A percentile compares a stretch with the other conserved stretches of the same genome.
These are phyloP conservation scores for Nycticorax nycticorax DNA, from an alignment of 2,113 vertebrate species.

Conservation along the genomic window DNA sequence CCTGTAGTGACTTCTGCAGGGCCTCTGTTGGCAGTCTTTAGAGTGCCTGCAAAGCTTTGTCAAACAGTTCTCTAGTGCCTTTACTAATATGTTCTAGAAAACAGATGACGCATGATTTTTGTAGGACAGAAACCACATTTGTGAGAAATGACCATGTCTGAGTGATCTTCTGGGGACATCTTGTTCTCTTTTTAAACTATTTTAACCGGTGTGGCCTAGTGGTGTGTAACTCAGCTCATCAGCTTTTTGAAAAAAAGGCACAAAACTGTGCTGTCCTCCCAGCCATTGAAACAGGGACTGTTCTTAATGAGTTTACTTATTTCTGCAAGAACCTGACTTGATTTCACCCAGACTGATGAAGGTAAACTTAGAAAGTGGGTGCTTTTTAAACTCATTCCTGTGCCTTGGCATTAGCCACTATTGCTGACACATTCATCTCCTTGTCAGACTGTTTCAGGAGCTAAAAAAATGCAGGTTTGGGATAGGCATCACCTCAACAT, in stretches of 20 bases:
- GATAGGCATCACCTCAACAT: neutral
- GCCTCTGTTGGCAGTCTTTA: neutral
- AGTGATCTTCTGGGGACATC: neutral
- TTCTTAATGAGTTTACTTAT: neutral
- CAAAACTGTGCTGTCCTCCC: neutral
- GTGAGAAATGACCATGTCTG: neutral
- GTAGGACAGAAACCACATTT: neutral
- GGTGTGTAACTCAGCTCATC: neutral
- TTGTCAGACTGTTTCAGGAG: neutral
- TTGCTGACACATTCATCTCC: neutral
- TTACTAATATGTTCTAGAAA: neutral
- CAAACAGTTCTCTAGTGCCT: neutral
- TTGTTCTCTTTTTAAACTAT: neutral
- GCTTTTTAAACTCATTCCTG: neutral
- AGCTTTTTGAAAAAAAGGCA: neutral
- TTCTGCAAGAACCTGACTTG: neutral
- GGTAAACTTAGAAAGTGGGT: neutral
- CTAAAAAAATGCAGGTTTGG: neutral
- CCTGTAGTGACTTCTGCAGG: neutral
- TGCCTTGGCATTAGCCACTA: neutral
- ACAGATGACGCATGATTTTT: neutral
- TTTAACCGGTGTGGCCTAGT: neutral
- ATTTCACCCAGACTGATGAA: neutral
- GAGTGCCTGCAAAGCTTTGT: neutral
- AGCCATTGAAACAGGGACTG: neutral